phyloP scores from a whole-genome alignment of 2,113 vertebrate genomes.

The Passer domesticus region DNA sequence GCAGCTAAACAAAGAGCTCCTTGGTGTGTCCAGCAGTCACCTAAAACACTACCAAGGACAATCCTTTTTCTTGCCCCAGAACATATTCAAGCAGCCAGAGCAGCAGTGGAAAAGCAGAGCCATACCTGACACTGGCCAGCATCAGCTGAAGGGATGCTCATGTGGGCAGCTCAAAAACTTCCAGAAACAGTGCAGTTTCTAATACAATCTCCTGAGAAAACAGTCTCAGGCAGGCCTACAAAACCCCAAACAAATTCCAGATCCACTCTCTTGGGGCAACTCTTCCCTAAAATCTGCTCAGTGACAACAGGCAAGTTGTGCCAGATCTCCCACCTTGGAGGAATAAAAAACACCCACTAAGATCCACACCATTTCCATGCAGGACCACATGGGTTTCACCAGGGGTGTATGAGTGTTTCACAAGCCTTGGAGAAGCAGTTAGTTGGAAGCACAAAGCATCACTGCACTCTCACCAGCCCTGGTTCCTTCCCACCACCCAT shows the following conservation, averaged over 20 bases:
- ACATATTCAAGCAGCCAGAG: background rate
- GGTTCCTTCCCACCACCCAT: background rate
- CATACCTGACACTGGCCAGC: background rate
- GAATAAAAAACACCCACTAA: accelerated
- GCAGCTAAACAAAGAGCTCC: background rate
- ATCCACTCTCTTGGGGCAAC: background rate
- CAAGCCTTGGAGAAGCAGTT: accelerated
- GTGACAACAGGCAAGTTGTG: background rate
- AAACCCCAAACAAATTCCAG: background rate
- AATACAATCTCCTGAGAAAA: background rate
- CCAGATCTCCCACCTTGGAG: background rate
- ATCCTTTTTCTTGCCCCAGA: background rate
- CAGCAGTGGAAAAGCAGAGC: background rate
- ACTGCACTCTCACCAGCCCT: background rate
- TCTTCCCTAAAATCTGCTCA: background rate
- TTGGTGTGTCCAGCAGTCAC: background rate
- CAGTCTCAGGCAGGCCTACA: background rate
- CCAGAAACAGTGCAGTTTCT: background rate
- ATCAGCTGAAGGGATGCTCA: background rate
- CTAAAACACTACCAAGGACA: background rate
- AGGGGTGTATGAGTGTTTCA: background rate
- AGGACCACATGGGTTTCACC: background rate
- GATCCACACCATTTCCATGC: background rate
- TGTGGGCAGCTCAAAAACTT: background rate
- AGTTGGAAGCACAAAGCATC: background rate